Conservation (phyloP, 1,140 invertebrate genomes). For the Diuraphis noxia region DNA sequence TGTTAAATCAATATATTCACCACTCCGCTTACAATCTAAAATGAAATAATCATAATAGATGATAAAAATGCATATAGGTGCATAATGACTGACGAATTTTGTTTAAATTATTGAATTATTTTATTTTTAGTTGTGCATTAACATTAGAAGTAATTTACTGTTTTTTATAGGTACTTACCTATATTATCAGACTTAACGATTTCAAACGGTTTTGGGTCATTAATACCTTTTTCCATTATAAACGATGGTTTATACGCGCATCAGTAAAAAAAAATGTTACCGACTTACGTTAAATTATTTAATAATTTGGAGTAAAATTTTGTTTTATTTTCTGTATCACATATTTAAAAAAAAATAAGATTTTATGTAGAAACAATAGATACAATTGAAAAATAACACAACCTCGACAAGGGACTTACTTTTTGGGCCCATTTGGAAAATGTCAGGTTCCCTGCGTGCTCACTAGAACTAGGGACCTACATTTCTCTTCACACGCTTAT, state of each 20-base stretch:
- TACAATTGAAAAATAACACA: not conserved
- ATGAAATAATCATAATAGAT: too few species aligned
- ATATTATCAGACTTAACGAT: not conserved
- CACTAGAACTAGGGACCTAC: too few species aligned
- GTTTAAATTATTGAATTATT: not conserved
- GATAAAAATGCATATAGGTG: too few species aligned
- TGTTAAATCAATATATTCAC: too few species aligned
- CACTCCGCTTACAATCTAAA: too few species aligned
- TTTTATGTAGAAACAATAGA: not conserved
- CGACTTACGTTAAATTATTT: not conserved
- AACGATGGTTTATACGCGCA: not conserved
- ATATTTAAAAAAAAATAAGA: not conserved
- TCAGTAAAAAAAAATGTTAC: not conserved
- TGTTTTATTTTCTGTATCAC: not conserved
- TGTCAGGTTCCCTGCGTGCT: not conserved
- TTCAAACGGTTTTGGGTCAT: not conserved
- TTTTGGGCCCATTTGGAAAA: not conserved
- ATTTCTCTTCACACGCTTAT: not conserved
- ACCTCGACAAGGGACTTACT: not conserved
- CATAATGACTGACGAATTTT: too few species aligned
- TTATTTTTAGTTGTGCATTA: not conserved
- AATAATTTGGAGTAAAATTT: not conserved
- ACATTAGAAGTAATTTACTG: not conserved
- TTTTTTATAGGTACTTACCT: not conserved
- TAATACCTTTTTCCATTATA: not conserved